Percentiles rank a stretch among this genome's conserved stretches.
Evolutionary conservation across 2,797 vertebrate species (phyloP).

Genomic region (Zalophus californianus): DNA sequence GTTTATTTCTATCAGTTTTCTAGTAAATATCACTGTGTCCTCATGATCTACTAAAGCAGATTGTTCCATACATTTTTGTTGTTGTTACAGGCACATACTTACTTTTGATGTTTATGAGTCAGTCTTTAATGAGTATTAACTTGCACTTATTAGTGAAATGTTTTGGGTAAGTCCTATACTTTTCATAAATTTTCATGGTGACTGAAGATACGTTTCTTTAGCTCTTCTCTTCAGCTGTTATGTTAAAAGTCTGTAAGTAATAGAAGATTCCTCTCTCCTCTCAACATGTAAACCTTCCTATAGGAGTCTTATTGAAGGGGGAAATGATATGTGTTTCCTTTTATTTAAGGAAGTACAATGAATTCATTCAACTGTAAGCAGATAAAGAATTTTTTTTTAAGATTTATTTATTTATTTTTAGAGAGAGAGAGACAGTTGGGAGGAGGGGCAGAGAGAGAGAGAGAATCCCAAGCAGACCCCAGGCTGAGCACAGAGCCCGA

Average conservation of each 20-base stretch:
- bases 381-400: not conserved
- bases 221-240: not conserved
- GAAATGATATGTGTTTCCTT: not conserved
- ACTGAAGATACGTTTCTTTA: not conserved
- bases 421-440: not conserved
- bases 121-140: not conserved
- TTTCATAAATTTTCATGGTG: not conserved
- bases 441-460: not conserved
- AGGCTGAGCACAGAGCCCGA: not conserved
- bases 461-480: not conserved
- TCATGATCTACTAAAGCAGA: not conserved
- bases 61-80: not conserved
- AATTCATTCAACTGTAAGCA: not conserved
- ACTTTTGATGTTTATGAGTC: not conserved
- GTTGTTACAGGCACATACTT: not conserved
- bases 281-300: not conserved
- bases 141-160: not conserved
- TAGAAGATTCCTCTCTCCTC: not conserved
- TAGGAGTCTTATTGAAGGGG: not conserved
- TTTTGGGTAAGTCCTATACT: not conserved
- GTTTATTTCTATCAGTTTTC: not conserved
- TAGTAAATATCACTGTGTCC: not conserved
- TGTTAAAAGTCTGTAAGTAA: not conserved
- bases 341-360: not conserved
- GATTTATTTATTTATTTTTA: not conserved